Evolutionary conservation across 2,113 vertebrate genomes (phyloP).

Genomic region (Takifugu flavidus): DNA sequence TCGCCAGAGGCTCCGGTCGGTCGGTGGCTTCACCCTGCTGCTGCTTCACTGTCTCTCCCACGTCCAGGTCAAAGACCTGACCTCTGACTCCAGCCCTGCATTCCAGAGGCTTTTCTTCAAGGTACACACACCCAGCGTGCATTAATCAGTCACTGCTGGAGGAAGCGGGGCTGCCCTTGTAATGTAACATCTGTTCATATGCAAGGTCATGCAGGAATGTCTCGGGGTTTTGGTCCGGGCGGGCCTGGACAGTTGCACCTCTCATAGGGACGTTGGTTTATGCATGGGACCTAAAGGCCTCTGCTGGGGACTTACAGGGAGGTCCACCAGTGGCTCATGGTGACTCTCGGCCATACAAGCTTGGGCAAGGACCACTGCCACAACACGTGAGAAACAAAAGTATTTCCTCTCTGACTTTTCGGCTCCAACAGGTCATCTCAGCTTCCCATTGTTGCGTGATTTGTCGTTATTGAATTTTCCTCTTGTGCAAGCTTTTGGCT

Average conservation of each 20-base stretch:
- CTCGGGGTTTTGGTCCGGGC: conserved; percentile 78
- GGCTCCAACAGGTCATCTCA: no score
- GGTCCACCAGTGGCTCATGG: conserved; percentile 25
- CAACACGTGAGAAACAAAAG: conserved; percentile 68
- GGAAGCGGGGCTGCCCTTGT: background rate
- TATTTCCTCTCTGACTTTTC: background rate
- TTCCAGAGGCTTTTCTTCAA: conserved; percentile 79
- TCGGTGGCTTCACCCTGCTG: conserved; percentile 81
- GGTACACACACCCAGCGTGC: background rate
- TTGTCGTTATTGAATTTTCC: no score
- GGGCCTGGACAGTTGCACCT: conserved; percentile 43
- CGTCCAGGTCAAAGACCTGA: conserved; percentile 65
- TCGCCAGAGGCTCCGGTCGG: conserved; percentile 77
- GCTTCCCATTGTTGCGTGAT: no score
- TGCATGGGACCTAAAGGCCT: conserved; percentile 25
- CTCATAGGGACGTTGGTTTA: conserved; percentile 49
- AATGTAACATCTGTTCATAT: background rate
- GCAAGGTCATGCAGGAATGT: conserved; percentile 76
- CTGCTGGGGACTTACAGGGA: conserved; percentile 34
- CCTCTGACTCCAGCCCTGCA: conserved; percentile 65
- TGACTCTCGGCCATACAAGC: conserved; percentile 57
- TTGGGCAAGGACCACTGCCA: conserved; percentile 33
- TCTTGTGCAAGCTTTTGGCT: no score
- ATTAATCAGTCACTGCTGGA: background rate
- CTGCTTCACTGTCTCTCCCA: conserved; percentile 83